Conservation (phyloP, 2,888 invertebrate species). For the Hermaeophaga mercurialis region DNA sequence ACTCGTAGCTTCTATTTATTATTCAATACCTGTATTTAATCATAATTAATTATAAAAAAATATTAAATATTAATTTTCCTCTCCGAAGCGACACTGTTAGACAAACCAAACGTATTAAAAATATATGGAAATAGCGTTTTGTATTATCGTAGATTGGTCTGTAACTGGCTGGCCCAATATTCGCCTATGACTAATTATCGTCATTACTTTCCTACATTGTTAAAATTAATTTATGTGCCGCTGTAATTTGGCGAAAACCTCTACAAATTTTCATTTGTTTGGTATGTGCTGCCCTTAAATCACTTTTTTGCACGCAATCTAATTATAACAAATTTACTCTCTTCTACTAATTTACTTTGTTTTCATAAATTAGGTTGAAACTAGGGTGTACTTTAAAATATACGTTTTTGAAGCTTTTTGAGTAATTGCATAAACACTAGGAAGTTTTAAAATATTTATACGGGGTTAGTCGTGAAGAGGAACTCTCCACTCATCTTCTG, state of each 20-base stretch:
- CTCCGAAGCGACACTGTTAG: no score
- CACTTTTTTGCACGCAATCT: slow-evolving; percentile 15
- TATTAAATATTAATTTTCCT: no score
- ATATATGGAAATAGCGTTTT: not conserved
- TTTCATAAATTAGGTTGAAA: slow-evolving; percentile 1
- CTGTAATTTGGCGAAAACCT: slow-evolving; percentile 7
- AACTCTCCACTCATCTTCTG: no score
- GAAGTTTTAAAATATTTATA: no score
- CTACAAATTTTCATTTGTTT: slow-evolving; percentile 15
- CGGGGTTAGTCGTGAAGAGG: no score
- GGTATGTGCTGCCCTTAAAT: slow-evolving; percentile 8
- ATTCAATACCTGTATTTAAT: no score
- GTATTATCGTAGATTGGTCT: not conserved
- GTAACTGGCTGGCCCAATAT: not conserved
- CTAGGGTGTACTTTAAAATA: no score
- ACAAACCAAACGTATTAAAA: not conserved
- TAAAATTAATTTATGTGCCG: slow-evolving; percentile 15
- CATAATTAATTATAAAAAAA: no score
- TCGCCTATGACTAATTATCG: slow-evolving; percentile 16
- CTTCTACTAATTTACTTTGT: slow-evolving; percentile 8
- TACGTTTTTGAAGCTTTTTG: no score
- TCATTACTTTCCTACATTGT: slow-evolving; percentile 18
- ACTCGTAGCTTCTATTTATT: no score
- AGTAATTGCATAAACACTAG: no score
- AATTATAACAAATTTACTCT: slow-evolving; percentile 9